phyloP scores from a whole-genome alignment of 2,113 vertebrate genomes.

The Ginglymostoma cirratum region DNA sequence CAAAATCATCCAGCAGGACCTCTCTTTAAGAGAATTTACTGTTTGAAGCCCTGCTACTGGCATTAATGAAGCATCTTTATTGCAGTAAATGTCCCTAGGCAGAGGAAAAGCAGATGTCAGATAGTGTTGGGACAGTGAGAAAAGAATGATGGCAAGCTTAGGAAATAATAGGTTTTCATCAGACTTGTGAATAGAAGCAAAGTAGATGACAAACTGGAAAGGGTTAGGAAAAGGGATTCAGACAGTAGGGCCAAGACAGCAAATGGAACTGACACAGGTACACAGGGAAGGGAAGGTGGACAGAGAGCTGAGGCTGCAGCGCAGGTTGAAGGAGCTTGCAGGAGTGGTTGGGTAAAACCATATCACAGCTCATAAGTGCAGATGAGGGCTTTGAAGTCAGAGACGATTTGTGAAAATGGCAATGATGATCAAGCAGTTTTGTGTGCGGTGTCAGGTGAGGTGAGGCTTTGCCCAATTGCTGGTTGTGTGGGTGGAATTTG shows the following conservation, averaged over 20 bases:
- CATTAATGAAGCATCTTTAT: neutral
- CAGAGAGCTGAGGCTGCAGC: neutral
- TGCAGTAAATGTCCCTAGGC: neutral
- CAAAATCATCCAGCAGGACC: neutral
- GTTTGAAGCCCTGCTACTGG: neutral
- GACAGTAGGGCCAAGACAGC: neutral
- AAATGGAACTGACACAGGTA: neutral
- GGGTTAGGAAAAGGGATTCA: neutral
- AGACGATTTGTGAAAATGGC: neutral
- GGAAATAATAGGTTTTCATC: neutral
- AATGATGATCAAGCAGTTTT: neutral
- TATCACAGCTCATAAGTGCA: neutral
- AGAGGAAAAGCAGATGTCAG: neutral
- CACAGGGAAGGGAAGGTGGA: neutral
- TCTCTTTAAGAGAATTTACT: neutral
- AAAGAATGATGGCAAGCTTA: neutral
- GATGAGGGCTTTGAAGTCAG: neutral
- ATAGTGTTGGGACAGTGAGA: neutral
- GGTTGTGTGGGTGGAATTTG: neutral
- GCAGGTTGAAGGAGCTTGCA: neutral
- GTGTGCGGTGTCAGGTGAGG: neutral
- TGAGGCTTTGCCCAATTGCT: too few relatives aligned
- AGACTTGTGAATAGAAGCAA: neutral
- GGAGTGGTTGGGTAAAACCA: neutral
- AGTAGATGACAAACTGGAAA: neutral